A percentile compares a stretch with the other conserved stretches of the same genome.
phyloP scores from a whole-genome alignment of 1,140 invertebrate genomes.

The Drosophila kepulauana region DNA sequence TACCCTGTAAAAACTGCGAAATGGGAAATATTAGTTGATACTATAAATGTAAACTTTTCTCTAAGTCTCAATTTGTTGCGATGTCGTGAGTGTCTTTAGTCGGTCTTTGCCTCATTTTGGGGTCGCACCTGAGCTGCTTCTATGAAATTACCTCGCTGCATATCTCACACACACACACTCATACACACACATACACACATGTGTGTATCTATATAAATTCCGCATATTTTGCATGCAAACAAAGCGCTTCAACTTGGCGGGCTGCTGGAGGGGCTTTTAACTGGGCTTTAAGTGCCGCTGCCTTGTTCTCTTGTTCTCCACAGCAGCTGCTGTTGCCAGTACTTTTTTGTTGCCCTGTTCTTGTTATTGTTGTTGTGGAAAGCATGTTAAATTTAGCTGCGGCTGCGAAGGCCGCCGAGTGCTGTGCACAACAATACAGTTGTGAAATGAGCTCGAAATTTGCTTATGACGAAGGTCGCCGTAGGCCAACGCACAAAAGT shows the following conservation, averaged over 20 bases:
- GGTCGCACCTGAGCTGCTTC: constrained; percentile 57
- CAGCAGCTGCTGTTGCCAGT: too few relatives aligned
- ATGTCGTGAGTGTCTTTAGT: not conserved
- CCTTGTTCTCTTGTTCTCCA: constrained; percentile 36
- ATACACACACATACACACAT: constrained; percentile 3
- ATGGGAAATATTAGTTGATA: not conserved
- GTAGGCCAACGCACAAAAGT: constrained; percentile 12
- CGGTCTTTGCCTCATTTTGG: not conserved
- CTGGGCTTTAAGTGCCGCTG: constrained; percentile 59
- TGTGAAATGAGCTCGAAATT: constrained; percentile 79
- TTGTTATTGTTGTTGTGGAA: constrained; percentile 36
- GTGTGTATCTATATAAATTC: constrained; percentile 25
- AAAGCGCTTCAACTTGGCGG: constrained; percentile 50
- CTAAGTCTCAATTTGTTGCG: not conserved
- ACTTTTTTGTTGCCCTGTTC: not conserved
- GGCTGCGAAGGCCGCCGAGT: constrained; percentile 46
- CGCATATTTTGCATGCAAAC: constrained; percentile 40
- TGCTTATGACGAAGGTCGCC: constrained; percentile 73
- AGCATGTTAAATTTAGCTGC: constrained; percentile 70
- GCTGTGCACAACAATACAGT: constrained; percentile 1
- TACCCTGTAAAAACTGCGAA: not conserved
- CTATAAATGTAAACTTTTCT: not conserved
- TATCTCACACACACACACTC: constrained; percentile 1
- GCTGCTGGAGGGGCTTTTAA: constrained; percentile 27
- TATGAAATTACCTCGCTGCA: constrained; percentile 69